These are phyloP conservation scores for Eudasyphora cyanicolor DNA, from an alignment of 2,888 invertebrate species.

Conservation along the genomic window DNA sequence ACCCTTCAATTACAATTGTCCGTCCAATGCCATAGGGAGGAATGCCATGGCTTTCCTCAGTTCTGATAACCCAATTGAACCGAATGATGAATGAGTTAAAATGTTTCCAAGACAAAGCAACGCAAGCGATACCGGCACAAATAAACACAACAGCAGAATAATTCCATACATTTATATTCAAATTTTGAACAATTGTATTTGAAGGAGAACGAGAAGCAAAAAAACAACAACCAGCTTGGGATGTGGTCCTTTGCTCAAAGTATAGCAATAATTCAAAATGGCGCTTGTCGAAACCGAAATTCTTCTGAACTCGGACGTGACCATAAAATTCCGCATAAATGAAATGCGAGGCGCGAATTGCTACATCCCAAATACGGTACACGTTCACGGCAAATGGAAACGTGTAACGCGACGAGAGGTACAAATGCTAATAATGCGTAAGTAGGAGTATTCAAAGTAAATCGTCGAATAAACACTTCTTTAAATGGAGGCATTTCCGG, in stretches of 20 bases:
- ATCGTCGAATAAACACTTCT: constrained; percentile 44
- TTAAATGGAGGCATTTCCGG: constrained; percentile 50
- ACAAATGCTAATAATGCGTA: constrained; percentile 33
- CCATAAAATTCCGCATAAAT: background rate
- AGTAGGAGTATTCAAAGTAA: constrained; percentile 30
- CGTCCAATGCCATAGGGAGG: background rate
- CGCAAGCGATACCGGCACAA: background rate
- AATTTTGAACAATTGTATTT: background rate
- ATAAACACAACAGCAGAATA: background rate
- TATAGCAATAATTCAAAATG: constrained; percentile 13
- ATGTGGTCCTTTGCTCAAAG: background rate
- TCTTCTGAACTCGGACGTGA: constrained; percentile 5
- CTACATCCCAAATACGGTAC: background rate
- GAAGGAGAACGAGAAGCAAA: too few species aligned
- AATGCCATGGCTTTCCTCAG: background rate
- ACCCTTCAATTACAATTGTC: too few species aligned
- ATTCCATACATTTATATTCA: background rate
- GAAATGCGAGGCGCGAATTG: constrained; percentile 1
- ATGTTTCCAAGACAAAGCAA: background rate
- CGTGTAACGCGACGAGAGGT: background rate
- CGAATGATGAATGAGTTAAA: background rate
- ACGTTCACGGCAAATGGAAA: background rate
- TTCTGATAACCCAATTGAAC: background rate
- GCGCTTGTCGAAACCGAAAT: background rate
- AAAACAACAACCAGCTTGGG: background rate